Percentiles rank a stretch among this genome's conserved stretches.
These are phyloP conservation scores for Agelas oroides DNA, from an alignment of 37 sponge, comb jelly and placozoan genomes.

Conservation along the genomic window DNA sequence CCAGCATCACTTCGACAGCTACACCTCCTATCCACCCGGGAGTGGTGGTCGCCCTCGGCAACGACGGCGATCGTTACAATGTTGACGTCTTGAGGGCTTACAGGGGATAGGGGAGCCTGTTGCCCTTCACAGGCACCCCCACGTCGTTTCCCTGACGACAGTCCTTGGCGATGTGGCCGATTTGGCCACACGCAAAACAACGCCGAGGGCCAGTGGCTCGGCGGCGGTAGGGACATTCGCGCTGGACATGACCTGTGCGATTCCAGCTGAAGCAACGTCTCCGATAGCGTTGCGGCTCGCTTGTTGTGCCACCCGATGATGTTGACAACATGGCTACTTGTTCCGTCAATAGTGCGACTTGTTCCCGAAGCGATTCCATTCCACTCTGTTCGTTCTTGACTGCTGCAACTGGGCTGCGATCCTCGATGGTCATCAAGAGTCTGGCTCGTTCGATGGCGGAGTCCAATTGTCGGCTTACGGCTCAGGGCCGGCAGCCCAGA, in stretches of 20 bases:
- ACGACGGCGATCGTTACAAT: slow-evolving; percentile 9
- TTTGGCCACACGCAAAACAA: slow-evolving; percentile 24
- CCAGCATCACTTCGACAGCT: slow-evolving; percentile 46
- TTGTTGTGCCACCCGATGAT: not conserved
- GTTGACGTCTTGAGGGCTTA: not conserved
- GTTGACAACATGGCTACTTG: slow-evolving; percentile 23
- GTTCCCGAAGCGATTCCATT: not conserved
- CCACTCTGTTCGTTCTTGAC: not conserved
- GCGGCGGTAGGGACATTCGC: slow-evolving; percentile 8
- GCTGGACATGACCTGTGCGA: slow-evolving; percentile 20
- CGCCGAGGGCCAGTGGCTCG: not conserved
- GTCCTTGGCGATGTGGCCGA: slow-evolving; percentile 20
- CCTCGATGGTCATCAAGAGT: slow-evolving; percentile 5
- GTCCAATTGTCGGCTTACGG: slow-evolving; percentile 27
- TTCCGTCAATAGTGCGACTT: slow-evolving; percentile 26
- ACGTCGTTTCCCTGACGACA: slow-evolving; percentile 21
- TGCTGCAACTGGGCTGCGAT: not conserved
- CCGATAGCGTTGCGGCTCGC: not conserved
- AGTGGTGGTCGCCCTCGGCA: too few relatives aligned
- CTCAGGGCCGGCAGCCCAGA: slow-evolving; percentile 30
- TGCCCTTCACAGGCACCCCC: slow-evolving; percentile 27
- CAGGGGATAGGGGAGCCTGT: slow-evolving; percentile 10
- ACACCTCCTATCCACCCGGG: too few relatives aligned
- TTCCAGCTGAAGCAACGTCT: slow-evolving; percentile 9
- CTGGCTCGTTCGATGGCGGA: slow-evolving; percentile 8